These are phyloP conservation scores for Argya squamiceps DNA, from an alignment of 2,797 vertebrate genomes.

Conservation along the genomic window DNA sequence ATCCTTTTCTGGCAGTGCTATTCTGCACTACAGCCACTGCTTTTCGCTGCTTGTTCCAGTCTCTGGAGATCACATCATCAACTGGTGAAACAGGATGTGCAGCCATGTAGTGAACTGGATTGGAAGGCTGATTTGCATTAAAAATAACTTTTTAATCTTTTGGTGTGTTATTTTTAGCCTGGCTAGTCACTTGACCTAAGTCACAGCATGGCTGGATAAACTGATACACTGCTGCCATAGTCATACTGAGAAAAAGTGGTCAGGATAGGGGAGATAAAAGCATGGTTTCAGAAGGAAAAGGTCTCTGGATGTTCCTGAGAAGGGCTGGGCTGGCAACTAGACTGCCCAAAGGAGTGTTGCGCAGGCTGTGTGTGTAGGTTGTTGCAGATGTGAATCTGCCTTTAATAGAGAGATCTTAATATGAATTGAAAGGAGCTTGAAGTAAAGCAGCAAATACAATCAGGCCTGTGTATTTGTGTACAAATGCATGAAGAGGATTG, in stretches of 20 bases:
- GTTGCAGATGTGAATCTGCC: background rate
- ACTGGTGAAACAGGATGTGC: background rate
- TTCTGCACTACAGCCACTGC: background rate
- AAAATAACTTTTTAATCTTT: background rate
- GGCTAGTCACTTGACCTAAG: background rate
- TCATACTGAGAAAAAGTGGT: background rate
- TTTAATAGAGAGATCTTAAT: background rate
- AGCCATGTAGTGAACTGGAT: accelerated
- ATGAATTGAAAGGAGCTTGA: background rate
- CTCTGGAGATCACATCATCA: background rate
- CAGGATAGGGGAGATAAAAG: background rate
- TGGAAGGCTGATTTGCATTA: background rate
- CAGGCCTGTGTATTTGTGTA: background rate
- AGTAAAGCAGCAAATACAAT: background rate
- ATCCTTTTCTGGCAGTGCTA: background rate
- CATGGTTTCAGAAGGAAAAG: background rate
- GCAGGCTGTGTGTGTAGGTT: background rate
- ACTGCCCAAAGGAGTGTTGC: background rate
- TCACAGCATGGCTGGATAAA: background rate
- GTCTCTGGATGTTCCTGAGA: background rate
- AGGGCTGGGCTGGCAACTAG: background rate
- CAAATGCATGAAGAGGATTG: background rate
- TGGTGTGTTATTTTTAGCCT: background rate
- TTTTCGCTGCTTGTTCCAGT: background rate
- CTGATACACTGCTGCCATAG: background rate